Base-by-base conservation (phyloP, 2,113 vertebrate genomes). In the Antechinus stuartii region DNA sequence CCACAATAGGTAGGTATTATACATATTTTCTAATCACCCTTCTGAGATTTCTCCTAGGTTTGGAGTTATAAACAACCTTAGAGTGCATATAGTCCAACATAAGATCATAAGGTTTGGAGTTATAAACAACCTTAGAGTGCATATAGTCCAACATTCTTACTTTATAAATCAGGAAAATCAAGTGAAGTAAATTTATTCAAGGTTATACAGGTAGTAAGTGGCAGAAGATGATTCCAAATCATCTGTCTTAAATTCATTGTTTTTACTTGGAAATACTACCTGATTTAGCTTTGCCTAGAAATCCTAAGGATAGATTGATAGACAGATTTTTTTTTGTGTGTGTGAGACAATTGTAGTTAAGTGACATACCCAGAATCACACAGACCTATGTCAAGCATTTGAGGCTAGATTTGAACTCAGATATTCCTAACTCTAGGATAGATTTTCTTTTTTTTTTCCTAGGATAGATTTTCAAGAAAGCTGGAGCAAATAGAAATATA, bases 1-100 rank as follows among this genome's bases (percentile, higher is more conserved):
- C 97, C 61, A 99, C 98, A 89, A 98, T 98, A 96, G 98, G 98
- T 98, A 92, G 91, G 97, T 92, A n/a, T 92, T 30, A 22, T 94
- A 46, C 6, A 91, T 95, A 94, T 46, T 93, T 92, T 91, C 56
- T 27, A 68, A 94, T 27, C 50, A 23, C 12, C 3, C 12, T 84
- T 22, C n/a, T 42, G n/a, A 84, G 19, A 84, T 84, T 42, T 84
- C 42, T 16, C 19, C 6, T 23, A 84, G 19, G 68, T n/a, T 84
- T 22, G n/a, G 6, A 42, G 68, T 19, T 84, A 22, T 84, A 42
- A 84, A 84, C 0, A 6, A 84, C 14, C 16, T 84, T 42, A 84
- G 4, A 76, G 30, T 84, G 0, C 35, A 7, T 84, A 84, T 84
- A 42, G 19, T 84, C 19, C 35, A 42, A n/a, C 6, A 84, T 6